These are phyloP conservation scores for Cladorhizidae sp. DNA, from an alignment of 37 sponge, comb jelly and placozoan species.

Conservation along the genomic window DNA sequence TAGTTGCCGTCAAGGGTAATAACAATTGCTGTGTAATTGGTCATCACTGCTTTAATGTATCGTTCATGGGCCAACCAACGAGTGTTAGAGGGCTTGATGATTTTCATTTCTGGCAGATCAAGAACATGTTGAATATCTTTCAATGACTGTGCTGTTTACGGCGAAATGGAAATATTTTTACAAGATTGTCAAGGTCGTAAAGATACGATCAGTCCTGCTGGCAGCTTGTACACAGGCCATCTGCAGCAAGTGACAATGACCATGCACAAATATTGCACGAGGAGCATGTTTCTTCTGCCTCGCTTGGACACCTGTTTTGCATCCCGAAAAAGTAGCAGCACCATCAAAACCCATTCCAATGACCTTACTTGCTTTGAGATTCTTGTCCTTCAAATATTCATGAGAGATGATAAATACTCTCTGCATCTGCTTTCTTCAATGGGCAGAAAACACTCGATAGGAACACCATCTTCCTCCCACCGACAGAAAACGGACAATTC, in stretches of 20 bases:
- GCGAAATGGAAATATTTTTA: slow-evolving; percentile 51
- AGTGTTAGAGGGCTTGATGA: slow-evolving; percentile 62
- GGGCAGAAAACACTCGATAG: no score
- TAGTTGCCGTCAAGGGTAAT: slow-evolving; percentile 52
- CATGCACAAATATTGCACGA: slow-evolving; percentile 7
- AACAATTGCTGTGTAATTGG: slow-evolving; percentile 48
- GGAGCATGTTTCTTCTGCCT: slow-evolving; percentile 9
- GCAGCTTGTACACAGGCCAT: slow-evolving; percentile 69
- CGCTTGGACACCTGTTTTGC: slow-evolving; percentile 16
- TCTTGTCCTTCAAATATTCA: no score
- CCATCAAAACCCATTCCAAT: no score
- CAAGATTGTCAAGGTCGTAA: slow-evolving; percentile 38
- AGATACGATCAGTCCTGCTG: slow-evolving; percentile 48
- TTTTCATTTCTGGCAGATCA: slow-evolving; percentile 61
- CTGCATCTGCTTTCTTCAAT: no score
- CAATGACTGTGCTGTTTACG: slow-evolving; percentile 48
- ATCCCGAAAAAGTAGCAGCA: no score
- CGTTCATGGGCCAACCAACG: slow-evolving; percentile 68
- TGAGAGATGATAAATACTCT: no score
- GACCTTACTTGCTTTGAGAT: no score
- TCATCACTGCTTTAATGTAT: slow-evolving; percentile 60
- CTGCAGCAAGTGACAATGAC: neutral
- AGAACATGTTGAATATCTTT: slow-evolving; percentile 54
- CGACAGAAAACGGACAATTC: no score
- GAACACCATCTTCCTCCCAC: no score